Base-by-base conservation (phyloP, 2,888 invertebrate genomes). In the Platycnemis pennipes region DNA sequence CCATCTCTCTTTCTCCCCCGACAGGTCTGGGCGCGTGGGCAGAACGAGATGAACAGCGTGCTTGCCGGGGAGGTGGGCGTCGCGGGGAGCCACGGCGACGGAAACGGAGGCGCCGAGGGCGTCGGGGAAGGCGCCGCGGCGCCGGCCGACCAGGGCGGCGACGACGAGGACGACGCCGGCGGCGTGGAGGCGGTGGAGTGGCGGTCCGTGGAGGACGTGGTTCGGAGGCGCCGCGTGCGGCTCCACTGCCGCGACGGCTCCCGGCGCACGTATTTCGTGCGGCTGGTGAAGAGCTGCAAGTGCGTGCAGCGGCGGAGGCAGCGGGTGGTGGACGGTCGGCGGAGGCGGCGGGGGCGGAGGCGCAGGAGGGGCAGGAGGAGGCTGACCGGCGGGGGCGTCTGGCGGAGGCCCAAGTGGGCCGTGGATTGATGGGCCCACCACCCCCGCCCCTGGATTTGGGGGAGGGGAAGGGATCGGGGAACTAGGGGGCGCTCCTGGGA, bases 241-340 rank as follows among this genome's bases (percentile, higher is more conserved):
- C 94, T 95, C 77, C 87, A 94, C 56, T 95, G 95, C 86, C 94
- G 94, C 19, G 95, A 95, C 94, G 95, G 95, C 19, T 87, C 94
- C 11, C 87, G 94, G 37, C 95, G 95, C 7, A 88, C 95, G 13
- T 95, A 95, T 89, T 88, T 94, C 87, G 94, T 95, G 31, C 94
- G 94, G 26, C 94, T 95, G 31, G 95, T 95, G 49, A 94, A 94
- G 94, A 94, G 94, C 94, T 95, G 95, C 94, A 94, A 94, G 88
- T 95, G 95, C 94, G 87, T 88, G 46, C 94, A 94, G 94, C 53
- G 94, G 94, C 63, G 94, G 8, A 94, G 91, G 69, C 44, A 44
- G 8, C 56, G 91, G 63, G 63, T 56, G 91, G 63, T 44, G n/a
- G 56, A 56, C 56, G 19, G 56, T 22, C 56, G 89, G 56, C 63